phyloP scores from a whole-genome alignment of 2,797 vertebrate species.

The Protosalanx chinensis region DNA sequence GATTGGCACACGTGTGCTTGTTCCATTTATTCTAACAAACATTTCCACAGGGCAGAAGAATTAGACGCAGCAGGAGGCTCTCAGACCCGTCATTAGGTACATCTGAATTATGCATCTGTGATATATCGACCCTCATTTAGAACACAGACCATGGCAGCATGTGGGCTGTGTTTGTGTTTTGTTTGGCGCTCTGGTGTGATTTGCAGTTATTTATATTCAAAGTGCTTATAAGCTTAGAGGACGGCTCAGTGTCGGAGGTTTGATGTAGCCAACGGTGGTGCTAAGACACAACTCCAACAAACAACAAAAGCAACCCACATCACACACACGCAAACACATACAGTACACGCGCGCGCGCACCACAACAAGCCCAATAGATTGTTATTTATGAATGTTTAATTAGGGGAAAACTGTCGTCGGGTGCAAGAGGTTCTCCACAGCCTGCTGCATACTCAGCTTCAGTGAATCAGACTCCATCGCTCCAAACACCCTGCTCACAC shows the following conservation, averaged over 20 bases:
- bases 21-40: too few relatives aligned
- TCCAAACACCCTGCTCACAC: not conserved
- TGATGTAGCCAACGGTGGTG: not conserved
- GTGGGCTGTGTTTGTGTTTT: constrained; percentile 18
- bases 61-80: too few relatives aligned
- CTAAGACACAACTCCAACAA: not conserved
- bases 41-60: too few relatives aligned
- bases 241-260: not conserved
- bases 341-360: not conserved
- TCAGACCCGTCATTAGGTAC: too few relatives aligned
- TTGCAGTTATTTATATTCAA: constrained; percentile 36
- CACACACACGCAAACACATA: not conserved
- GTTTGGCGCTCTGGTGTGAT: constrained; percentile 18
- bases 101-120: not conserved
- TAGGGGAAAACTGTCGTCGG: constrained; percentile 27
- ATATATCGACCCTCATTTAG: not conserved
- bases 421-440: constrained; percentile 29
- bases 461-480: constrained; percentile 26
- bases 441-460: constrained; percentile 16
- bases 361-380: constrained; percentile 11
- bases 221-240: not conserved
- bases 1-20: too few relatives aligned
- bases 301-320: not conserved
- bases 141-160: not conserved
- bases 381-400: constrained; percentile 56